phyloP scores from a whole-genome alignment of 2,797 vertebrate genomes.

The Lagodon rhomboides region DNA sequence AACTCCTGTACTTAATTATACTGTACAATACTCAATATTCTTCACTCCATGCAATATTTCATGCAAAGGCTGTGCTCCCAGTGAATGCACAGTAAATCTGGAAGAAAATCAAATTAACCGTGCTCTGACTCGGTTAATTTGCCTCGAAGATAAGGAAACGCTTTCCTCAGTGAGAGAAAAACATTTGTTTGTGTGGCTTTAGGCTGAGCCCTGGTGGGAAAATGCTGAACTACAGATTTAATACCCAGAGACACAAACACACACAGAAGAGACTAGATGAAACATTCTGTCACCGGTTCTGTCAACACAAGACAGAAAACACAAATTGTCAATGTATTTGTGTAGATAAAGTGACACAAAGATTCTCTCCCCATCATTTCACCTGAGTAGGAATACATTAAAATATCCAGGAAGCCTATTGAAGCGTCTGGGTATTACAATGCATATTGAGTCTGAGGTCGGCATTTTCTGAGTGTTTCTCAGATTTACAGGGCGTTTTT shows the following conservation, averaged over 20 bases:
- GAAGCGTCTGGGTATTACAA: neutral
- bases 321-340: neutral
- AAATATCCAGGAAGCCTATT: neutral
- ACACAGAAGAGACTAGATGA: neutral
- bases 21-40: neutral
- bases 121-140: constrained; percentile 5
- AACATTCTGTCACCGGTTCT: neutral
- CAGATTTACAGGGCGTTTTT: neutral
- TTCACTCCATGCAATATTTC: neutral
- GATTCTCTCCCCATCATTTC: neutral
- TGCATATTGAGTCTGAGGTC: neutral
- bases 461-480: neutral
- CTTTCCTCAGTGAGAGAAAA: neutral
- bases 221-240: constrained; percentile 54
- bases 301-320: constrained; percentile 2
- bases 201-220: constrained; percentile 71
- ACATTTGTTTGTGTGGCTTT: constrained; percentile 38
- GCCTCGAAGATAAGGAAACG: neutral
- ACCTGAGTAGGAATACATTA: neutral
- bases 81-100: constrained; percentile 3
- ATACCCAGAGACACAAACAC: neutral
- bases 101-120: constrained; percentile 13
- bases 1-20: neutral
- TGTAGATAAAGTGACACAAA: neutral
- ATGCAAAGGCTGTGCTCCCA: neutral